phyloP scores from a whole-genome alignment of 2,113 vertebrate species.

The Pseudorhombus dupliciocellatus region DNA sequence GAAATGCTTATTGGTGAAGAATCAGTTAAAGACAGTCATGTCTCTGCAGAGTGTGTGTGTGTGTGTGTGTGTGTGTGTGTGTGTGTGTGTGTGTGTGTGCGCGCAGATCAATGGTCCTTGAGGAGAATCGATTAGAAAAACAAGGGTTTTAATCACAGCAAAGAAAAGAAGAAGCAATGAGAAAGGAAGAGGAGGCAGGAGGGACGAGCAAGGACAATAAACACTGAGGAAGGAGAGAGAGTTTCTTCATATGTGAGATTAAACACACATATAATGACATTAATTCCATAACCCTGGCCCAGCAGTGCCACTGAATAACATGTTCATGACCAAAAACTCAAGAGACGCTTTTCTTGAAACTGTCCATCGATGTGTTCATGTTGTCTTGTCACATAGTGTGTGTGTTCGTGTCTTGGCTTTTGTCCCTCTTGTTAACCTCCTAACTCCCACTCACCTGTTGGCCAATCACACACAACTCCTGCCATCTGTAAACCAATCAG shows the following conservation, averaged over 20 bases:
- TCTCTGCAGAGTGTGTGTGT: constrained; percentile 8
- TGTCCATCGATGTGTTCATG: not conserved
- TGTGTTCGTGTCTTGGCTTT: constrained; percentile 20
- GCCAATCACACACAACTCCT: constrained; percentile 53
- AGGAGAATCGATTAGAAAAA: constrained; percentile 65
- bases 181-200: not conserved
- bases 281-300: not conserved
- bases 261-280: not conserved
- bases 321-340: no score
- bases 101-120: constrained; percentile 64
- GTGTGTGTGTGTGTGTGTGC: constrained; percentile 35
- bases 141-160: constrained; percentile 55
- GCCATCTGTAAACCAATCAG: constrained; percentile 54
- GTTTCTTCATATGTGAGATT: not conserved
- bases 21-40: no score
- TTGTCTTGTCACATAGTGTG: not conserved
- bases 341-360: no score
- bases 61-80: constrained; percentile 21
- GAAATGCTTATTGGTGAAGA: no score
- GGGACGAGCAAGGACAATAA: constrained; percentile 24
- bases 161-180: constrained; percentile 8
- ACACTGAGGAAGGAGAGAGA: constrained; percentile 19
- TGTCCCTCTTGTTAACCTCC: constrained; percentile 53
- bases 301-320: no score
- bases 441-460: constrained; percentile 38